Base-by-base conservation (phyloP, 1,140 invertebrate genomes). In the Condylostylus longicornis region DNA sequence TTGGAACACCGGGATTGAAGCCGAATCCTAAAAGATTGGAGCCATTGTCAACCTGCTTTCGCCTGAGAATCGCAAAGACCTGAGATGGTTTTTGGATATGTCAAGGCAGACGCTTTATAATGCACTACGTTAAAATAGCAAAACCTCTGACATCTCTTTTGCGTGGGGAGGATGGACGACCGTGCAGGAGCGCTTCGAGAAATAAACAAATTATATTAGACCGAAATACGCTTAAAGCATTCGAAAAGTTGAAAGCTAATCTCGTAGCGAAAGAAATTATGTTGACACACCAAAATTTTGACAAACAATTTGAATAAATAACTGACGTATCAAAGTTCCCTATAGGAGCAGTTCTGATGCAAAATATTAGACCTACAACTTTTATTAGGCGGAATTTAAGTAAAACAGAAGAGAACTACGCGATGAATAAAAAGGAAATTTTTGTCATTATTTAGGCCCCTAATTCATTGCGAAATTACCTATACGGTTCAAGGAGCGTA, bases 391-490 rank as follows among this genome's bases (percentile, higher is more conserved):
- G 44, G 34, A 51, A 47, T 4, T 27, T 58, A 13, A 47, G 27
- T 3, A 44, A 48, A 33, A 39, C 48, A 28, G 47, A 55, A 47
- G 35, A 48, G 38, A n/a, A n/a, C n/a, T n/a, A n/a, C n/a, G n/a
- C n/a, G 32, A 41, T 17, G 53, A 61, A 34, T 31, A 47, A 59
- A 35, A 58, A 51, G 38, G 47, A 52, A 33, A 44, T 48, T 9
- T 33, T 51, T 14, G 42, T 35, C 14, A 61, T 74, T 5, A 40
- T 69, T 2, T 72, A 53, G 47, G 63, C 50, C 10, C 29, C 50
- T 6, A 54, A 45, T 28, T 41, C 58, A 21, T 62, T 64, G 23
- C 35, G 48, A 23, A 48, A 47, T 21, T 58, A 54, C 42, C 31
- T 56, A 21, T 50, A 47, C 19, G 46, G 46, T 30, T 45, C 44